Base-by-base conservation (phyloP, 35 echinoderm and acorn worm species). In the Heliocidaris erythrogramma region DNA sequence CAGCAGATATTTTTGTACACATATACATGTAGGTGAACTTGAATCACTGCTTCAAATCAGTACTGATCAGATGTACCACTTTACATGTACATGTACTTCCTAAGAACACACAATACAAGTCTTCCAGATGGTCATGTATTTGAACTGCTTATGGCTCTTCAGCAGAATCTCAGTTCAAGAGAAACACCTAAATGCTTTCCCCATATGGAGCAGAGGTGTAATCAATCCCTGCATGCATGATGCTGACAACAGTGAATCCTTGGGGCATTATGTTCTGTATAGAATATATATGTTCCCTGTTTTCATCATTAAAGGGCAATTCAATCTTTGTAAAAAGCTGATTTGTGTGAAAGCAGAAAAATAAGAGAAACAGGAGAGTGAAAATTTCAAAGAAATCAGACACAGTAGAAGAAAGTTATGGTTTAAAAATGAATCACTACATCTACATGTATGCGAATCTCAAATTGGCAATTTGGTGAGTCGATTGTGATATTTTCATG, bases 141-240 rank as follows among this genome's bases (percentile, higher is more conserved):
- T 89, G 87, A 32, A 89, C 11, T 47, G 87, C 31, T 89, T 89
- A 42, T 89, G 31, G 47, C 87, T 42, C 87, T 89, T 89, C 87
- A 89, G 87, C 87, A 89, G 32, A 89, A 42, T 89, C 87, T 89
- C 31, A 42, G 87, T 42, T 89, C 30, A 89, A 24, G 31, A 48
- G 87, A 89, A 42, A 48, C 87, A 89, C 13, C 87, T 47, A 89
- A 13, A 78, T 78, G 31, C 2, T 42, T 89, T 42, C 18, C 47
- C 87, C 87, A 48, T 89, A 48, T 89, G 87, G 87, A 7, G 29
- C 12, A 89, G 87, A 48, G 30, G 42, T 48, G 47, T 89, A 89
- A 89, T 42, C 87, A 42, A 89, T 27, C 65, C 65, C 27, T 78
- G 65, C 18, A 18, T 78, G 27, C 52, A 56, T 56, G 52, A 56